phyloP scores from a whole-genome alignment of 2,888 invertebrate species.

The Synergus itoensis region DNA sequence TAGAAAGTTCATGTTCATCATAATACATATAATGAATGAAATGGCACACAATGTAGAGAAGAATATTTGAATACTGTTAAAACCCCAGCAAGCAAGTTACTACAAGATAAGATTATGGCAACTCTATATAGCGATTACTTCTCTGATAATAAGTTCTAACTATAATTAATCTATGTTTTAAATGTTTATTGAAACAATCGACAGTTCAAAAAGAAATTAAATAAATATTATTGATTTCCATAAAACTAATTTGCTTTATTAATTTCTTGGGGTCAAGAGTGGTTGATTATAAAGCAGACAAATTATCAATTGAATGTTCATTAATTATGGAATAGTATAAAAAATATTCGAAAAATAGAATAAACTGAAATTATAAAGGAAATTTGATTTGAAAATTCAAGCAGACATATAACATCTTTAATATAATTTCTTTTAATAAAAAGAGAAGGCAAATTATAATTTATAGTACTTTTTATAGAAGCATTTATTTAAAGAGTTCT shows the following conservation, averaged over 20 bases:
- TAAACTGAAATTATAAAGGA: background rate
- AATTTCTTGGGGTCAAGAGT: constrained; percentile 1
- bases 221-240: background rate
- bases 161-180: constrained; percentile 11
- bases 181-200: constrained; percentile 8
- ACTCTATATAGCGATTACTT: constrained; percentile 18
- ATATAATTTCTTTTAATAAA: background rate
- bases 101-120: constrained; percentile 17
- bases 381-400: background rate
- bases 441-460: background rate
- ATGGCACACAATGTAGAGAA: background rate
- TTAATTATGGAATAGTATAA: background rate
- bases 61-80: background rate
- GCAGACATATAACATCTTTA: background rate
- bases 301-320: constrained; percentile 1
- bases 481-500: background rate
- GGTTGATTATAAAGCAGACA: background rate
- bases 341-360: background rate
- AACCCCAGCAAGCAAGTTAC: background rate
- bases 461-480: background rate
- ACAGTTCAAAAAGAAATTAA: background rate
- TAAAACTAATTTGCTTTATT: background rate
- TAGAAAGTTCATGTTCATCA: constrained; percentile 7
- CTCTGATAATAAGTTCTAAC: constrained; percentile 1
- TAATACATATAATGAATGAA: constrained; percentile 7